These are phyloP conservation scores for Leptogaster cylindrica DNA, from an alignment of 2,888 invertebrate genomes.

Conservation along the genomic window DNA sequence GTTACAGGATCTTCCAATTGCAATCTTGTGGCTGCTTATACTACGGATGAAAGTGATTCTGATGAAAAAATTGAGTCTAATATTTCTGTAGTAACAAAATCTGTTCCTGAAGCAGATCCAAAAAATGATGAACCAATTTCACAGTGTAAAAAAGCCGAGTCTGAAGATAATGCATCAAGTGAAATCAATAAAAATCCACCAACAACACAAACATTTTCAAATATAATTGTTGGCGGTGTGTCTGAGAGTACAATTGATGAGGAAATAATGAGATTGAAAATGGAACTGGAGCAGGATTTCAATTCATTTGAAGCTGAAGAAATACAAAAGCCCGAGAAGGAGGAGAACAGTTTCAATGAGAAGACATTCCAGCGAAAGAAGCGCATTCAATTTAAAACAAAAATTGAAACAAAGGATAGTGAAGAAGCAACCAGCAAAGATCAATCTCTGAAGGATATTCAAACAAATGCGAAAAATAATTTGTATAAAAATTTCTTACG, in stretches of 20 bases:
- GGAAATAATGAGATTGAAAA: slow-evolving; percentile 47
- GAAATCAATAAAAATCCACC: neutral
- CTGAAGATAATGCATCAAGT: neutral
- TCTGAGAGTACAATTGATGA: slow-evolving; percentile 39
- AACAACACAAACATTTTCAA: slow-evolving; percentile 43
- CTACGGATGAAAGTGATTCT: slow-evolving; percentile 44
- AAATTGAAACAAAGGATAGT: slow-evolving; percentile 43
- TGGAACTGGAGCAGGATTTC: slow-evolving; percentile 45
- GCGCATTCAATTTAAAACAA: slow-evolving; percentile 61
- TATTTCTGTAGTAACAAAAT: neutral
- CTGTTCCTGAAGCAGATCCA: neutral
- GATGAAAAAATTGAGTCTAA: slow-evolving; percentile 33
- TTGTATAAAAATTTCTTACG: slow-evolving; percentile 52
- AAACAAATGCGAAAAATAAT: slow-evolving; percentile 8
- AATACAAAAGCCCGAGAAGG: neutral
- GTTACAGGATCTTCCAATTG: slow-evolving; percentile 5
- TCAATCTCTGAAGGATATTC: neutral
- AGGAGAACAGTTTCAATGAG: slow-evolving; percentile 52
- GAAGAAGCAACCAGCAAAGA: neutral
- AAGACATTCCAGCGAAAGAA: slow-evolving; percentile 66
- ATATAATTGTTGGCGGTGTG: slow-evolving; percentile 48
- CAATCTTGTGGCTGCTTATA: slow-evolving; percentile 46
- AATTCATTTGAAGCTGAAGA: slow-evolving; percentile 39
- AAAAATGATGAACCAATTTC: neutral
- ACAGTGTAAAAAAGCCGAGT: neutral